Conservation (phyloP, 2,797 vertebrate genomes). For the Pseudomugil tenellus region DNA sequence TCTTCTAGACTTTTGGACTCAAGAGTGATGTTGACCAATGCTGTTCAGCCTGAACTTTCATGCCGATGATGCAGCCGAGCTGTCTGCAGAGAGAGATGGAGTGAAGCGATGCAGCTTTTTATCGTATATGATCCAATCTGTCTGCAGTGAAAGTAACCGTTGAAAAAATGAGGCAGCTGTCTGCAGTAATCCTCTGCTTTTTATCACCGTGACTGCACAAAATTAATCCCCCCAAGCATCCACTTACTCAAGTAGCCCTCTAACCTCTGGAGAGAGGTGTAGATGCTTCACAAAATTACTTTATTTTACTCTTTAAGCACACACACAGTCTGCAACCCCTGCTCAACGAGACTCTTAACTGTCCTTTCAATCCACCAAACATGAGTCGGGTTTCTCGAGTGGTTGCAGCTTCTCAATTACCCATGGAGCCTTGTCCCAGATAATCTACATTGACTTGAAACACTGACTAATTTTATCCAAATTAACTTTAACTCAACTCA, state of each 20-base stretch:
- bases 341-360: background rate
- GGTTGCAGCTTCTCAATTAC: background rate
- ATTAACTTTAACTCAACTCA: background rate
- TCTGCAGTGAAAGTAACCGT: background rate
- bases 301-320: background rate
- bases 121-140: background rate
- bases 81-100: background rate
- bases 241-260: background rate
- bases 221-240: background rate
- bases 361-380: background rate
- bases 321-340: background rate
- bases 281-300: background rate
- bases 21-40: no score
- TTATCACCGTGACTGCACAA: background rate
- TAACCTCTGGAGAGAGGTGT: background rate
- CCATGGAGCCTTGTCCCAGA: no score
- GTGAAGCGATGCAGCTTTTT: background rate
- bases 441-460: no score
- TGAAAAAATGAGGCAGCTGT: background rate
- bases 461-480: background rate
- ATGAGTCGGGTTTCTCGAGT: background rate
- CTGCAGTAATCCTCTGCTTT: no score
- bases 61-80: background rate
- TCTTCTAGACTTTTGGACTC: no score
- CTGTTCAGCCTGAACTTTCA: background rate